These are phyloP conservation scores for crab-eating macaque (Macaca fascicularis) DNA, from an alignment of 2,113 vertebrate species.

Conservation along the genomic window T2T-MFA8v1.1 NC_088380.1:155286501-155287000, in stretches of 20 bases:
- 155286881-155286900: neutral
- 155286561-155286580: neutral
- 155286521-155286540: conserved; percentile 11
- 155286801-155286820: neutral
- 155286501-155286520: neutral
- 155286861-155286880: neutral
- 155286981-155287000: no score
- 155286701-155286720: neutral
- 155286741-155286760: neutral
- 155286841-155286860: neutral
- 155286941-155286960: neutral
- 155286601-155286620: neutral
- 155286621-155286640: neutral
- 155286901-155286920: neutral
- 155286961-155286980: neutral
- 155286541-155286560: neutral
- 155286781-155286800: no score
- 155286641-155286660: neutral
- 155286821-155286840: neutral
- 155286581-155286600: neutral
- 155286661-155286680: neutral
- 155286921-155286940: neutral
- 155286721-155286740: neutral
- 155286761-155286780: neutral
- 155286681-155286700: neutral